Evolutionary conservation across 2,113 vertebrate species (phyloP).

Genomic region (Aix galericulata): DNA sequence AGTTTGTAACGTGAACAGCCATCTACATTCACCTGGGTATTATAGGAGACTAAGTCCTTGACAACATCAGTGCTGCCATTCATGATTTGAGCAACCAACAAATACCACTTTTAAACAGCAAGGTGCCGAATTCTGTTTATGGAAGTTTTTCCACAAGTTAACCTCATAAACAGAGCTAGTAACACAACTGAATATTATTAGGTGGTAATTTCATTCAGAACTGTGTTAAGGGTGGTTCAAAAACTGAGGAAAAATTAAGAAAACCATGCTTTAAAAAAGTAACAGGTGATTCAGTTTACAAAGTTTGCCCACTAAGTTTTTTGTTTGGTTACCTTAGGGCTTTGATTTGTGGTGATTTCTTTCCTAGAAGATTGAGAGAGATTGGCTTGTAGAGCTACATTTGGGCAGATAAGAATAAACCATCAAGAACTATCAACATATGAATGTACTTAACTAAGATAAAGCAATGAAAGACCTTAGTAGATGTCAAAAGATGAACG

Average conservation of each 20-base stretch:
- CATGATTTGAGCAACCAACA: not conserved
- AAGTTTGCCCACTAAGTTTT: not conserved
- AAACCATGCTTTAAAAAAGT: not conserved
- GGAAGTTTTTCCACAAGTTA: not conserved
- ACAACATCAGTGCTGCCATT: not conserved
- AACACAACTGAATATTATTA: not conserved
- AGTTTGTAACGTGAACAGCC: constrained; percentile 14
- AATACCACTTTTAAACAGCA: not conserved
- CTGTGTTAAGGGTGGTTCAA: not conserved
- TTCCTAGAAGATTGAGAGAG: not conserved
- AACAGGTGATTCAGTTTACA: not conserved
- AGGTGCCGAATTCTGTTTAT: not conserved
- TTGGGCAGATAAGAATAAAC: constrained; percentile 26
- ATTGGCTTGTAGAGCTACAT: not conserved
- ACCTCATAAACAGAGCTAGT: not conserved
- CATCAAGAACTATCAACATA: constrained; percentile 32
- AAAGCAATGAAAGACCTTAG: constrained; percentile 44
- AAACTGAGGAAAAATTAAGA: not conserved
- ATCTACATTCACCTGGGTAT: not conserved
- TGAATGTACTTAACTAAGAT: constrained; percentile 50
- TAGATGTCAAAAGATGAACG: constrained; percentile 45
- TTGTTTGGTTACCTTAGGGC: not conserved
- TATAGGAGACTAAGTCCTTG: not conserved
- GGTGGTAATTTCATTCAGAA: not conserved
- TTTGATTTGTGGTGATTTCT: constrained; percentile 19